Conservation (phyloP, 2,797 vertebrate species). For the Lepilemur septentrionalis region DNA sequence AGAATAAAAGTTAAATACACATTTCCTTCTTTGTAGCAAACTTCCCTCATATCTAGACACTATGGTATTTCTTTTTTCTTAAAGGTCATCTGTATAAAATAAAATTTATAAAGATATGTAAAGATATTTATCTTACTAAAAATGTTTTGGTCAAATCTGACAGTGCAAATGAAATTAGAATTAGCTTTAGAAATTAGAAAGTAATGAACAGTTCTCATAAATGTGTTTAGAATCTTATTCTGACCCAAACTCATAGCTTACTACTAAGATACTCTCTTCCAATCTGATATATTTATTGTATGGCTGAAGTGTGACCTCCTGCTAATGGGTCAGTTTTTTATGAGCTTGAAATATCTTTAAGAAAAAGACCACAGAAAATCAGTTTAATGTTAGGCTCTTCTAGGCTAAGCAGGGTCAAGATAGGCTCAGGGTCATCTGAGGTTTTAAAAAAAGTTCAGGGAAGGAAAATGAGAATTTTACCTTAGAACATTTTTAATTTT, state of each 20-base stretch:
- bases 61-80: neutral
- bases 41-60: neutral
- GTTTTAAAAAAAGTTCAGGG: neutral
- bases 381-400: neutral
- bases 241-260: neutral
- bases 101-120: neutral
- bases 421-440: neutral
- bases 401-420: neutral
- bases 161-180: neutral
- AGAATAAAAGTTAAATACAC: neutral
- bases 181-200: conserved; percentile 27
- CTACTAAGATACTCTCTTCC: neutral
- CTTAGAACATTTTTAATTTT: neutral
- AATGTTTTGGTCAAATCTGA: conserved; percentile 16
- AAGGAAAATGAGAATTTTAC: neutral
- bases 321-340: neutral
- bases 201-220: neutral
- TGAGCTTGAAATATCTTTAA: neutral
- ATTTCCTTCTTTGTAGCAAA: neutral
- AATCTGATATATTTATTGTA: neutral
- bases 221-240: neutral
- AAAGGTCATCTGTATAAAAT: neutral
- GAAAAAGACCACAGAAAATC: neutral
- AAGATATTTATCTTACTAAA: conserved; percentile 7
- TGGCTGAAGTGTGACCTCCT: neutral